Conservation (phyloP, 2,888 invertebrate species). For the Protophormia terraenovae region DNA sequence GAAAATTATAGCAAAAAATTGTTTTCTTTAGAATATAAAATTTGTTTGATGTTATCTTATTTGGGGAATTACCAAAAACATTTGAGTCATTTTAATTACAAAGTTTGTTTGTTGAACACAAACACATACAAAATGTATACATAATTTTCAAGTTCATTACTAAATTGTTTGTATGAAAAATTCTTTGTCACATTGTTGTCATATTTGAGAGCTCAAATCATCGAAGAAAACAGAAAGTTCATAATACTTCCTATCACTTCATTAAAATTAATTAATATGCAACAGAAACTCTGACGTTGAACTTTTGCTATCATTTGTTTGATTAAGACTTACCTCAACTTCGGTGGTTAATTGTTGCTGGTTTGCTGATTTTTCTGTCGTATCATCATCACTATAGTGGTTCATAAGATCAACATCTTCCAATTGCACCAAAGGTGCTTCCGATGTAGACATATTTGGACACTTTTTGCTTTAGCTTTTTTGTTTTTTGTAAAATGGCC, state of each 20-base stretch:
- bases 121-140: neutral
- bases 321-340: constrained; percentile 56
- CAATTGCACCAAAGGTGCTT: constrained; percentile 85
- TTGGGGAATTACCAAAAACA: neutral
- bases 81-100: neutral
- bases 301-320: neutral
- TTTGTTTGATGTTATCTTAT: too few species aligned
- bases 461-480: neutral
- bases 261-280: neutral
- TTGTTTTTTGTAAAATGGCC: constrained; percentile 28
- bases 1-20: too few species aligned
- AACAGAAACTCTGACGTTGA: neutral
- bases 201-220: neutral
- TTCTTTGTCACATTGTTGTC: neutral
- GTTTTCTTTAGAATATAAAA: too few species aligned
- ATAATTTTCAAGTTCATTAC: neutral
- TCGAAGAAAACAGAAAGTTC: neutral
- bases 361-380: constrained; percentile 69
- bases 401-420: constrained; percentile 82
- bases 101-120: too few species aligned
- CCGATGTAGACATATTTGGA: constrained; percentile 83
- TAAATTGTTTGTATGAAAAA: neutral
- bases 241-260: neutral
- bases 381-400: constrained; percentile 75
- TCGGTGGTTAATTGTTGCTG: constrained; percentile 71